phyloP scores from a whole-genome alignment of 1,140 invertebrate genomes.

The Drosophila novamexicana region DNA sequence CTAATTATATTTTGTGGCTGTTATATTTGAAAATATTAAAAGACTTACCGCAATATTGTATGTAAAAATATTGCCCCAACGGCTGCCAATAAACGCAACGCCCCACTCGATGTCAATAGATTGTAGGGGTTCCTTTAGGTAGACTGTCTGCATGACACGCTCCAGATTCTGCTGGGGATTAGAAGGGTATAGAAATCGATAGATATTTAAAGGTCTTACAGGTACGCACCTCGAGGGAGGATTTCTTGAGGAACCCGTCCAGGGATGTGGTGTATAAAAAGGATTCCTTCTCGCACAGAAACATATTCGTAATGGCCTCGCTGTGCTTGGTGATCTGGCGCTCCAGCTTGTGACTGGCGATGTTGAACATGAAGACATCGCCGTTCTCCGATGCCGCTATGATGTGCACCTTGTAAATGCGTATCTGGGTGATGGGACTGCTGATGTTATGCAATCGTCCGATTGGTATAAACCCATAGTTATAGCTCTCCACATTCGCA shows the following conservation, averaged over 20 bases:
- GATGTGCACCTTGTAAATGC: slow-evolving; percentile 56
- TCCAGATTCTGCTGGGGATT: slow-evolving; percentile 62
- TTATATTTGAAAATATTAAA: neutral
- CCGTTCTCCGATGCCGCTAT: slow-evolving; percentile 86
- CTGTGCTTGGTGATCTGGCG: slow-evolving; percentile 83
- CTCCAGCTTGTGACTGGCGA: slow-evolving; percentile 84
- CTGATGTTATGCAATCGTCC: slow-evolving; percentile 54
- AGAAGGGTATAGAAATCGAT: neutral
- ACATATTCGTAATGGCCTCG: slow-evolving; percentile 80
- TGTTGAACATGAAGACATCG: slow-evolving; percentile 86
- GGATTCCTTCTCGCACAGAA: slow-evolving; percentile 52
- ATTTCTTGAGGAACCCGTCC: slow-evolving; percentile 78
- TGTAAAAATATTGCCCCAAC: slow-evolving; percentile 75
- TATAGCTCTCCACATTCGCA: neutral
- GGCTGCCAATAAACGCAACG: slow-evolving; percentile 72
- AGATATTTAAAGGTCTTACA: neutral
- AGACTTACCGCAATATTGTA: slow-evolving; percentile 71
- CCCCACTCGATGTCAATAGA: slow-evolving; percentile 76
- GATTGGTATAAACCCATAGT: slow-evolving; percentile 34
- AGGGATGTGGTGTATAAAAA: slow-evolving; percentile 73
- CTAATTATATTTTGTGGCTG: neutral
- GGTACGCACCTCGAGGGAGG: slow-evolving; percentile 63
- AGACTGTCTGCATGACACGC: slow-evolving; percentile 64
- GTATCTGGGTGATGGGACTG: slow-evolving; percentile 72
- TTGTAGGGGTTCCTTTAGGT: slow-evolving; percentile 77